Percentiles rank a stretch among this genome's conserved stretches.
Evolutionary conservation across 2,113 vertebrate genomes (phyloP).

Genomic region (Lonchura striata): DNA sequence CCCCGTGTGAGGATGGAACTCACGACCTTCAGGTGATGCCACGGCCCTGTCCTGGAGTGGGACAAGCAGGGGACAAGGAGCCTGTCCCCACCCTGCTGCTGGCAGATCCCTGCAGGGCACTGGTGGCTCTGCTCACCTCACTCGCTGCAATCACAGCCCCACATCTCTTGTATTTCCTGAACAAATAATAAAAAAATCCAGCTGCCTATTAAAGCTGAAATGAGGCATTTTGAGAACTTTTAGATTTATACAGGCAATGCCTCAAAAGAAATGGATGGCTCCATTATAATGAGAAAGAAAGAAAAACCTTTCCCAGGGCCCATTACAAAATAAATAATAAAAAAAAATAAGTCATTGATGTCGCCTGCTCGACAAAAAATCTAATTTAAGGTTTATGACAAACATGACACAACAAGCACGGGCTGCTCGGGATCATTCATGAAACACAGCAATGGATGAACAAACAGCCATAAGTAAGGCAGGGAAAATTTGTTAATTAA

Average conservation of each 20-base stretch:
- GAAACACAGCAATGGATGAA: background rate
- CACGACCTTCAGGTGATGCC: conserved; percentile 87
- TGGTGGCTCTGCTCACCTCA: fast-evolving
- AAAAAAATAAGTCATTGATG: background rate
- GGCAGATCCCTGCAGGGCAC: background rate
- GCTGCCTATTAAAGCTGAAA: conserved; percentile 23
- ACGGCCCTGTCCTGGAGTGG: fast-evolving
- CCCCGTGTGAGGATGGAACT: conserved; percentile 90
- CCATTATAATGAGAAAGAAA: background rate
- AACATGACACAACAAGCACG: background rate
- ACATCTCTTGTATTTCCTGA: background rate
- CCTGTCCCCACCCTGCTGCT: background rate
- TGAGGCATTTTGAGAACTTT: background rate
- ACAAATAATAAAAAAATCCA: background rate
- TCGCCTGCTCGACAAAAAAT: background rate
- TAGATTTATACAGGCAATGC: background rate
- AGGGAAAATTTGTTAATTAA: conserved; percentile 22
- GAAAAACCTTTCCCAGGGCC: conserved; percentile 31
- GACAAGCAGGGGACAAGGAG: background rate
- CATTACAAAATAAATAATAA: background rate
- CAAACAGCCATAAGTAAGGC: conserved; percentile 18
- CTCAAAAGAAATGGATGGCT: conserved; percentile 41
- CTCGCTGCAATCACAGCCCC: background rate
- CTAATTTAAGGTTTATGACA: conserved; percentile 57
- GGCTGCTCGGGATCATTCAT: background rate